These are phyloP conservation scores for Tapirus indicus DNA, from an alignment of 2,797 vertebrate genomes.

Conservation along the genomic window DNA sequence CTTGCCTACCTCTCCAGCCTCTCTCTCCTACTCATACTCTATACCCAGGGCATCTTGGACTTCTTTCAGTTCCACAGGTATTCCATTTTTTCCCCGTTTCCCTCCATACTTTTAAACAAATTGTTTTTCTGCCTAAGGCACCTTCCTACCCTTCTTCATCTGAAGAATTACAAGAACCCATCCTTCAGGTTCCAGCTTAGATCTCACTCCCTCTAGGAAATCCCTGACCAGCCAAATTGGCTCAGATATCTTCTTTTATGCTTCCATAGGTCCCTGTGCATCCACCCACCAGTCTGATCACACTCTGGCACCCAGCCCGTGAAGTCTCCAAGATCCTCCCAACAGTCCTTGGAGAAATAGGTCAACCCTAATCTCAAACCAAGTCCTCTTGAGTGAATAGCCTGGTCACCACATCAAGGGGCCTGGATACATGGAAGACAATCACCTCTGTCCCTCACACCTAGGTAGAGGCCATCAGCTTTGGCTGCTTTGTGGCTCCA, in stretches of 20 bases:
- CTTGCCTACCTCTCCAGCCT: too few relatives aligned
- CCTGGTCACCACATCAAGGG: not conserved
- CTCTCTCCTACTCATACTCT: not conserved
- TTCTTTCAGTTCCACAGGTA: not conserved
- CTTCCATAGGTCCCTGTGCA: not conserved
- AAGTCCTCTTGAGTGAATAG: not conserved
- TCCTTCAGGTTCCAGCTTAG: not conserved
- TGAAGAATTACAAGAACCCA: not conserved
- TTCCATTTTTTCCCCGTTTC: not conserved
- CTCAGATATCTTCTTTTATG: not conserved
- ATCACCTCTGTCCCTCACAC: not conserved
- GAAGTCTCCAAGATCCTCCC: not conserved
- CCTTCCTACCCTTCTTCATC: not conserved
- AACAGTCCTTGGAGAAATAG: not conserved
- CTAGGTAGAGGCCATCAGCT: not conserved
- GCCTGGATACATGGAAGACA: not conserved
- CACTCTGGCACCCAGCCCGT: not conserved
- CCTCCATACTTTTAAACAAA: not conserved
- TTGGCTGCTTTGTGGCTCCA: not conserved
- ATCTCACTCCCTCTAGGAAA: not conserved
- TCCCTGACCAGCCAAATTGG: not conserved
- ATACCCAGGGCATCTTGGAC: not conserved
- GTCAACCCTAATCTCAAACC: not conserved
- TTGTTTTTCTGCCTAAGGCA: not conserved
- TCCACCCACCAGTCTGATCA: not conserved